These are phyloP conservation scores for Theonella swinhoei DNA, from an alignment of 37 sponge, comb jelly and placozoan genomes.

Conservation along the genomic window DNA sequence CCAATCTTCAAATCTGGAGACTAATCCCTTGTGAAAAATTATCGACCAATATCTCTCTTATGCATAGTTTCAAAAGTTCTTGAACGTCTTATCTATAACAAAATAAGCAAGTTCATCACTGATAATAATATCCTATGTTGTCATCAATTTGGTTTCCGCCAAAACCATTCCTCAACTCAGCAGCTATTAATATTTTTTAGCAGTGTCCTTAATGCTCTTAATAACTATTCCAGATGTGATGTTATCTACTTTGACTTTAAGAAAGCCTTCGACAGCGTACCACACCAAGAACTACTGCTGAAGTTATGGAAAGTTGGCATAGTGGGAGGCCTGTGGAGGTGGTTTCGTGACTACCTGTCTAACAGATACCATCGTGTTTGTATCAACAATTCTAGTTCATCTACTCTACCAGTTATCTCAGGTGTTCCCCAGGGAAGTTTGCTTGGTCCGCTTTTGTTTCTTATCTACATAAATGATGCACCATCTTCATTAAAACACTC, in stretches of 20 bases:
- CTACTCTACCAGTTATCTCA: neutral
- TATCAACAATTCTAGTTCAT: neutral
- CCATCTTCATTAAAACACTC: neutral
- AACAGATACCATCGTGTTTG: neutral
- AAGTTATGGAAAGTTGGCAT: neutral
- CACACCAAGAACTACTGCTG: neutral
- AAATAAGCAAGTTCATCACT: neutral
- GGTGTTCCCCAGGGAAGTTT: neutral
- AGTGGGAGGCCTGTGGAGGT: neutral
- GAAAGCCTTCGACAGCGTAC: neutral
- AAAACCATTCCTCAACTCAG: neutral
- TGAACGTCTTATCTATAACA: neutral
- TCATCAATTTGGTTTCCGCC: neutral
- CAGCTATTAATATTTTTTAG: neutral
- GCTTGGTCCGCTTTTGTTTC: neutral
- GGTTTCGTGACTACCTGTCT: neutral
- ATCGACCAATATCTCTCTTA: neutral
- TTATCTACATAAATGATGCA: neutral
- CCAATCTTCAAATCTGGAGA: neutral
- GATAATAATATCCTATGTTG: no score
- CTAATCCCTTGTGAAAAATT: neutral
- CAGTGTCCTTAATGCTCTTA: neutral
- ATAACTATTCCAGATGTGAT: neutral
- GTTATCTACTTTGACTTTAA: neutral
- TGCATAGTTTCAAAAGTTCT: neutral